These are phyloP conservation scores for Bovichtus diacanthus DNA, from an alignment of 2,797 vertebrate genomes.

Conservation along the genomic window DNA sequence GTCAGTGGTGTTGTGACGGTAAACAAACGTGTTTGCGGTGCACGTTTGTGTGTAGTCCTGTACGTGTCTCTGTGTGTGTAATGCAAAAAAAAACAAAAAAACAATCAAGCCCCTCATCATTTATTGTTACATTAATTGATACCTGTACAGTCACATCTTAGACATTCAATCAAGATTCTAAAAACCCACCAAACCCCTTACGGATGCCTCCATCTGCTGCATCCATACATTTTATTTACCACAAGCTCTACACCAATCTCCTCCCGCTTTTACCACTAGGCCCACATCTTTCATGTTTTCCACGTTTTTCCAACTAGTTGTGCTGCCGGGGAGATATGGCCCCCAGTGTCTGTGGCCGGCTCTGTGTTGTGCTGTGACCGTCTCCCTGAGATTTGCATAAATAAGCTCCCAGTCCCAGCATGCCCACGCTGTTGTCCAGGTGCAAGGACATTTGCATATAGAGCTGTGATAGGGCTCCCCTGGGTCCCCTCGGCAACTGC, in stretches of 20 bases:
- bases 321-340: constrained; percentile 91
- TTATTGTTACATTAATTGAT: constrained; percentile 38
- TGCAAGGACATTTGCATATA: constrained; percentile 99
- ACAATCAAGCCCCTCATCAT: constrained; percentile 28
- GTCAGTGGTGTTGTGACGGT: constrained; percentile 66
- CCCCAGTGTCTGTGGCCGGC: constrained; percentile 80
- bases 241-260: constrained; percentile 43
- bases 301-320: constrained; percentile 68
- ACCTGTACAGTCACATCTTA: neutral
- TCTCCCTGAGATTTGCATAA: constrained; percentile 96
- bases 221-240: constrained; percentile 62
- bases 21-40: constrained; percentile 72
- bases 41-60: constrained; percentile 7
- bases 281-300: constrained; percentile 72
- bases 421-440: constrained; percentile 97
- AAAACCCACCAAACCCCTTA: constrained; percentile 1
- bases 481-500: constrained; percentile 97
- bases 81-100: neutral
- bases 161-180: constrained; percentile 25
- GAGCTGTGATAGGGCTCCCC: constrained; percentile 98
- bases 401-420: constrained; percentile 96
- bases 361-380: constrained; percentile 82
- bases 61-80: constrained; percentile 2
- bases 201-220: constrained; percentile 28
- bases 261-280: constrained; percentile 48